phyloP scores from a whole-genome alignment of 2,888 invertebrate genomes.

The Nemurella pictetii region DNA sequence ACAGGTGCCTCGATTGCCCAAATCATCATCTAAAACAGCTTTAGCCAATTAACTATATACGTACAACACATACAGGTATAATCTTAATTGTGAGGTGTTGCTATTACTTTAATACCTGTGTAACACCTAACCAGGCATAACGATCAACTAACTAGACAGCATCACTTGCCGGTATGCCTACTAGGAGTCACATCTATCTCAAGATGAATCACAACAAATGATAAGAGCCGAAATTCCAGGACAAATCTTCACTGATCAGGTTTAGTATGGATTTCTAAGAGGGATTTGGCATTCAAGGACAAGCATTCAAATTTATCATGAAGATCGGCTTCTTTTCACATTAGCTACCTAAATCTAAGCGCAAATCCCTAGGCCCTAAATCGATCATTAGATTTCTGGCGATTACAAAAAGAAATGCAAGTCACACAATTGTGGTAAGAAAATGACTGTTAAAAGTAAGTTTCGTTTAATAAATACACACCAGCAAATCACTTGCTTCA shows the following conservation, averaged over 20 bases:
- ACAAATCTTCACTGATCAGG: neutral
- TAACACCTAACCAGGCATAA: slow-evolving; percentile 12
- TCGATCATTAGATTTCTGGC: no score
- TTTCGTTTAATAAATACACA: no score
- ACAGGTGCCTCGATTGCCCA: slow-evolving; percentile 22
- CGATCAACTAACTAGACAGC: neutral
- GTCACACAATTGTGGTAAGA: no score
- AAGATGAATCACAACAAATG: neutral
- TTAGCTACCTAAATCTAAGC: no score
- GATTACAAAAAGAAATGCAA: no score
- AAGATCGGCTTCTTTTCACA: no score
- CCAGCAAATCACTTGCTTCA: no score
- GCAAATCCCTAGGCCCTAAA: no score
- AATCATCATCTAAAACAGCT: neutral
- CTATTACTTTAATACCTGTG: slow-evolving; percentile 15
- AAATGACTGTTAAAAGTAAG: no score
- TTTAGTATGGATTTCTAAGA: neutral
- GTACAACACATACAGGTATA: neutral
- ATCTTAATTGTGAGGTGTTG: slow-evolving; percentile 29
- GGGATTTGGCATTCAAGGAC: no score
- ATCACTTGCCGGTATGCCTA: neutral
- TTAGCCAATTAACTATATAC: slow-evolving; percentile 17
- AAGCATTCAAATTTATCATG: no score
- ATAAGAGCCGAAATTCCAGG: slow-evolving; percentile 5
- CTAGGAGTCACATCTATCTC: neutral